Evolutionary conservation across 1,140 invertebrate species (phyloP), one percentile per base, ranked within the genome.

Genomic region (Harlomillsia oculata): DNA sequence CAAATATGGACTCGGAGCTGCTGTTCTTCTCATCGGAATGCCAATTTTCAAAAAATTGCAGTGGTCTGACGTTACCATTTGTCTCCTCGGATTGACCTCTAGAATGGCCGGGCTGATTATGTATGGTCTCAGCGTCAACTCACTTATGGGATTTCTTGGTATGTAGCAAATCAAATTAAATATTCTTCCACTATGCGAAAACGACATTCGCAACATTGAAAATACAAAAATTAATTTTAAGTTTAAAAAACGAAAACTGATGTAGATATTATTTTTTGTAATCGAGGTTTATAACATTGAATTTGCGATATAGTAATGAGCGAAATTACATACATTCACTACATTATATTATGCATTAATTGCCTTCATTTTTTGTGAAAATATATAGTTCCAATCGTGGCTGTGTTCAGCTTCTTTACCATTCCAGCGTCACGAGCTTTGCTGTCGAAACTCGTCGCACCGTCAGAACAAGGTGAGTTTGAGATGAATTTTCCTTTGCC

Each of bases 401-500:
- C 68, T 25, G 68, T 73, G 39, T 67, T 75, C 41, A 69, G 70
- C 53, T 73, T 73, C 14, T 73, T 74, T 64, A 67, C 70, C 39
- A 69, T 76, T 16, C 74, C 75, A 23, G 69, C 70, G 3, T 58
- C 75, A 4, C 57, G 76, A 26, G 71, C 75, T 5, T 64, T 73
- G 26, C 60, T 74, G 20, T 76, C 75, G 4, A 73, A 72, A 55
- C 63, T 74, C 46, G 73, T 77, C 0, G 60, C 67, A 16, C 50
- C 60, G 9, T 65, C 71, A 63, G 75, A 77, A 64, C 72, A 73
- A 67, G 74, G 75, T 72, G 65, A 67, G 41, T 36, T n/a, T n/a
- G n/a, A n/a, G n/a, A n/a, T n/a, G n/a, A n/a, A n/a, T n/a, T n/a
- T n/a, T n/a, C n/a, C n/a, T n/a, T n/a, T n/a, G n/a, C n/a, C n/a